Conservation (phyloP, 2,797 vertebrate species). For the Hydrophis major region DNA sequence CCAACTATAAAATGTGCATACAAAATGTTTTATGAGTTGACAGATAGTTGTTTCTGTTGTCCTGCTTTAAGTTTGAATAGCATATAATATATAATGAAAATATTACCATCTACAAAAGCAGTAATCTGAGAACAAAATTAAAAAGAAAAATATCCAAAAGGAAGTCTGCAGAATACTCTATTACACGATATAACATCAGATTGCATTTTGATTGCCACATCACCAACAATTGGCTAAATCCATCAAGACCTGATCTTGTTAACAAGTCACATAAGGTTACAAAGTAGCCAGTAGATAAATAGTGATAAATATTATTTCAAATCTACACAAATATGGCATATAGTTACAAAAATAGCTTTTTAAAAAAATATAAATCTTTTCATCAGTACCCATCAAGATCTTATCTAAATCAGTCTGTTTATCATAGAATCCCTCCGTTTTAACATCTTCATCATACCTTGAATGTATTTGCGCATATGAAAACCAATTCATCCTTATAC, state of each 20-base stretch:
- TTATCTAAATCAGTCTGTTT: no score
- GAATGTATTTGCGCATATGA: no score
- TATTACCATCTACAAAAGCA: neutral
- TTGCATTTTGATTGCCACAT: neutral
- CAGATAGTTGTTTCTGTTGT: neutral
- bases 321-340: neutral
- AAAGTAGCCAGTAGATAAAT: neutral
- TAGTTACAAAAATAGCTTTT: neutral
- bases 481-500: no score
- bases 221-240: neutral
- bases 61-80: neutral
- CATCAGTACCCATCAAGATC: no score
- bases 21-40: no score
- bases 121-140: neutral
- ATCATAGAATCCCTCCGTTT: no score
- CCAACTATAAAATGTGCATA: no score
- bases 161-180: neutral
- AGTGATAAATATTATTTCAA: neutral
- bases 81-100: neutral
- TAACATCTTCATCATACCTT: no score
- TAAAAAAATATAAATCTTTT: neutral
- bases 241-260: neutral
- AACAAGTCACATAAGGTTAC: neutral
- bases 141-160: neutral
- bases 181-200: neutral